These are phyloP conservation scores for Drosophila nr. perissopoda DNA, from an alignment of 2,888 invertebrate species.

Conservation along the genomic window DNA sequence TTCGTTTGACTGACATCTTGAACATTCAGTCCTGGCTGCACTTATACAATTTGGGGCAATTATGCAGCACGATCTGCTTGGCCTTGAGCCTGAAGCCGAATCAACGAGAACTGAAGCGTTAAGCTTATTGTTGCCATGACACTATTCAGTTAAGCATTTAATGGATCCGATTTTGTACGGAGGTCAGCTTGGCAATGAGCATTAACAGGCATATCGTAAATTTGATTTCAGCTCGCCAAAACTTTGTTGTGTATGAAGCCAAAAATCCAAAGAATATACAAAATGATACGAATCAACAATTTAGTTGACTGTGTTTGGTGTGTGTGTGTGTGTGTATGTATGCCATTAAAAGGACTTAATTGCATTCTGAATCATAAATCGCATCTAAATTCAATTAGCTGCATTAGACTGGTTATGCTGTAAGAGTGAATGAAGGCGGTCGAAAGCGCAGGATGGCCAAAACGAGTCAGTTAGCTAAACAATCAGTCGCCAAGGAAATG, in stretches of 20 bases:
- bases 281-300: background rate
- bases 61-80: background rate
- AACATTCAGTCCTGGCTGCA: background rate
- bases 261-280: background rate
- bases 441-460: conserved; percentile 1
- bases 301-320: background rate
- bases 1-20: background rate
- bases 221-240: background rate
- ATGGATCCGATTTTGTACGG: background rate
- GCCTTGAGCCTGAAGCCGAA: background rate
- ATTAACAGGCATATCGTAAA: background rate
- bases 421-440: background rate
- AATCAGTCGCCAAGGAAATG: background rate
- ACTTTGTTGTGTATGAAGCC: background rate
- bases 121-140: background rate
- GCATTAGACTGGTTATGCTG: conserved; percentile 45
- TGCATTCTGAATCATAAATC: conserved; percentile 68
- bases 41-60: background rate
- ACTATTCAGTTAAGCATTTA: background rate
- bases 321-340: background rate
- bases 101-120: background rate
- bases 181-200: background rate
- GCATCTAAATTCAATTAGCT: conserved; percentile 71
- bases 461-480: conserved; percentile 11
- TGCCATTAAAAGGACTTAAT: conserved; percentile 52